Conservation (phyloP, 23 tunicate genomes). For the Halocynthia aurantium region DNA sequence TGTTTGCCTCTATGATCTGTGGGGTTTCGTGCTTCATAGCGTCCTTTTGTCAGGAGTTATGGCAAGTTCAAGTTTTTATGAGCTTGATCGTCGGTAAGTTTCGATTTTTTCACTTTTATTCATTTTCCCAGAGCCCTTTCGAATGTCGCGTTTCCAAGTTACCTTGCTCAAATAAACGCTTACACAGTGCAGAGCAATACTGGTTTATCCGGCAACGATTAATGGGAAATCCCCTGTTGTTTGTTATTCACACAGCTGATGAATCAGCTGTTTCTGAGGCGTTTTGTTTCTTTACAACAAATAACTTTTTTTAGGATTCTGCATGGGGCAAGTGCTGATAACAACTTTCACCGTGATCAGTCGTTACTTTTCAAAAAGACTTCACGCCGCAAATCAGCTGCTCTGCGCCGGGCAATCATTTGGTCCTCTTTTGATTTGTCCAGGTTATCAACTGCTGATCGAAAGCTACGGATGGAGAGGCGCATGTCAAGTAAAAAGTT, state of each 20-base stretch:
- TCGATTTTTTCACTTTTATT: not conserved
- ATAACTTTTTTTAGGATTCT: slow-evolving; percentile 9
- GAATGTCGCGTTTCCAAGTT: too few species aligned
- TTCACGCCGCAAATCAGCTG: slow-evolving; percentile 15
- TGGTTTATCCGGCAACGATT: too few species aligned
- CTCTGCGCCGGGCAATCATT: slow-evolving; percentile 13
- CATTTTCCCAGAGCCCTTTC: too few species aligned
- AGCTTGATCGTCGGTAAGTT: slow-evolving; percentile 25
- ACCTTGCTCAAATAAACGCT: too few species aligned
- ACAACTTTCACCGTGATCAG: slow-evolving; percentile 2
- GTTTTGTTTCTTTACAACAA: not conserved
- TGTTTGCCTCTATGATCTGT: slow-evolving; percentile 1
- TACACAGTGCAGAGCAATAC: too few species aligned
- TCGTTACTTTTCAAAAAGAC: slow-evolving; percentile 19
- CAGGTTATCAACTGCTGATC: slow-evolving; percentile 19
- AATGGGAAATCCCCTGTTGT: too few species aligned
- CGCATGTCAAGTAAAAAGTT: not conserved
- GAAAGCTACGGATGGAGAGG: slow-evolving; percentile 23
- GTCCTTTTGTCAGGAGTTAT: slow-evolving; percentile 13
- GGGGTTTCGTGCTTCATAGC: slow-evolving; percentile 29
- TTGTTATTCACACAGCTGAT: too few species aligned
- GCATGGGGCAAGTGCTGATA: slow-evolving; percentile 9
- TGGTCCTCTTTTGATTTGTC: slow-evolving; percentile 18
- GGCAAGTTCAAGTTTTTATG: slow-evolving; percentile 26
- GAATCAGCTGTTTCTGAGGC: not conserved